A percentile compares a stretch with the other conserved stretches of the same genome.
Conservation (phyloP, 2,113 vertebrate species). For the Antechinus stuartii region DNA sequence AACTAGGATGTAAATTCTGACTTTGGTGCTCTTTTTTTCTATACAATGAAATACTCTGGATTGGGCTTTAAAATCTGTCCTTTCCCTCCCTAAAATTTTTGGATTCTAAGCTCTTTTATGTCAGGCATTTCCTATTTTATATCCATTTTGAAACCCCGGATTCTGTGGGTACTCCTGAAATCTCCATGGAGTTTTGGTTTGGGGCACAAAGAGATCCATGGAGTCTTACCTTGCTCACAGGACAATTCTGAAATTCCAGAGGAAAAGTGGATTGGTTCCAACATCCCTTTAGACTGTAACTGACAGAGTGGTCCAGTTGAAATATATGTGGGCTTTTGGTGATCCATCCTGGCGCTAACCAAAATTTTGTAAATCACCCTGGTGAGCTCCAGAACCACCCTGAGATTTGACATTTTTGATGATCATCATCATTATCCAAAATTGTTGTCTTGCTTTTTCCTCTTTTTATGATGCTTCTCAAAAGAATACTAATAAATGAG, state of each 20-base stretch:
- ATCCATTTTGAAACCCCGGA: too few relatives aligned
- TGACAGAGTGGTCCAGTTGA: neutral
- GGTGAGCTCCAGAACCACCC: neutral
- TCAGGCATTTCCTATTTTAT: neutral
- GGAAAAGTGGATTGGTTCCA: neutral
- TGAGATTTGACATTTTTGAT: neutral
- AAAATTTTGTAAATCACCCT: neutral
- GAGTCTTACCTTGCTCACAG: neutral
- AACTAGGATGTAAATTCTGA: neutral
- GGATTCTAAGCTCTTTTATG: neutral
- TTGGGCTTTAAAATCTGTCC: too few relatives aligned
- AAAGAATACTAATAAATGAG: constrained; percentile 24
- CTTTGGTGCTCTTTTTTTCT: neutral
- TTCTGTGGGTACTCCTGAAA: neutral
- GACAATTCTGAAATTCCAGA: constrained; percentile 19
- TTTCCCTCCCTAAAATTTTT: neutral
- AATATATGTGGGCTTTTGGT: neutral
- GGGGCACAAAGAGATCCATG: neutral
- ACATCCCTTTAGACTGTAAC: neutral
- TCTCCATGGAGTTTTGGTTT: neutral
- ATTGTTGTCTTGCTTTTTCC: neutral
- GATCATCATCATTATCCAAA: neutral
- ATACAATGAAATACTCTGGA: neutral
- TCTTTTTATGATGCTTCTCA: neutral
- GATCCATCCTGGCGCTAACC: neutral